Base-by-base conservation (phyloP, 1,140 invertebrate species). In the Drosophila pectinifera region DNA sequence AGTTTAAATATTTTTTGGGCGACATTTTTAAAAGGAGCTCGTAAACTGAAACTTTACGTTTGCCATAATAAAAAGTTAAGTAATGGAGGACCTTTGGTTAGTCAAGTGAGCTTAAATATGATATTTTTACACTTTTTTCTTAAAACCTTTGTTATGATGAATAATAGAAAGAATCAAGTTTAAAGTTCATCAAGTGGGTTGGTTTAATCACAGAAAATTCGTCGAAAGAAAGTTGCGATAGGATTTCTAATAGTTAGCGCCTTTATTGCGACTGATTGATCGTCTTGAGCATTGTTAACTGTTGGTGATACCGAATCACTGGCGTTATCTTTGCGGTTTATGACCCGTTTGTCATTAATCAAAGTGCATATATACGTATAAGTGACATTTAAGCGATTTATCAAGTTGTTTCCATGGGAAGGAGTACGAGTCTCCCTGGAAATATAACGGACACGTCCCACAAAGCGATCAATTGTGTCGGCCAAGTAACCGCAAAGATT, bases 281-380 rank as follows among this genome's bases (percentile, higher is more conserved):
- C 24, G 31, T 10, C 20, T 8, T 22, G 5, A 31, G 22, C 36
- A 54, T 67, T 63, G 43, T 67, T 49, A 36, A 22, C 34, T n/a
- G 16, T 4, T 6, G 8, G 6, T 22, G 14, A 31, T 41, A 59
- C 24, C 59, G 31, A 48, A 68, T 64, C 36, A 63, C 51, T 64
- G 51, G 51, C 43, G 45, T 36, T 68, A 64, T 68, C 58, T 64
- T 64, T 64, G 34, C 64, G 59, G 64, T 68, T 49, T 64, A 34
- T 41, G 58, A 41, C 34, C 59, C 58, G 36, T 3, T 16, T 63
- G 43, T 64, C 31, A 67, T 68, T 68, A 64, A 68, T 64, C 45
- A 42, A 64, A 51, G 42, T 64, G 59, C 58, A 46, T 4, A 36
- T 11, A 22, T 7, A 45, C 22, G 7, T 18, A 31, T 11, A 16